A percentile compares a stretch with the other conserved stretches of the same genome.
These are phyloP conservation scores for Clarias laeviceps DNA, from an alignment of 2,797 vertebrate species.

Conservation along the genomic window DNA sequence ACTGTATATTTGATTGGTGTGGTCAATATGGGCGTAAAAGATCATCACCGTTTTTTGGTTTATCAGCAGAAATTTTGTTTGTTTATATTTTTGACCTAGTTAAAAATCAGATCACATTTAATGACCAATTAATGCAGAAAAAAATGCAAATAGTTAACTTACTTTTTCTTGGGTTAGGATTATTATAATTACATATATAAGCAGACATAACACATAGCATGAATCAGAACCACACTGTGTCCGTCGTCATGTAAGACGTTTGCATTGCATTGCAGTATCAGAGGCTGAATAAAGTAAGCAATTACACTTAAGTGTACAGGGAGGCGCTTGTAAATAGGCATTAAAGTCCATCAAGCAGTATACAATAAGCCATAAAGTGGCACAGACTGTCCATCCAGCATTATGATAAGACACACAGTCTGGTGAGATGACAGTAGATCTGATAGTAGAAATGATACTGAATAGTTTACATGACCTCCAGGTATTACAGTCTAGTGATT, in stretches of 20 bases:
- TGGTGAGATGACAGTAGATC: conserved; percentile 58
- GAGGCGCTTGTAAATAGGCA: conserved; percentile 66
- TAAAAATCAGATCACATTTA: too few relatives aligned
- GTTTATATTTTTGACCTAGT: too few relatives aligned
- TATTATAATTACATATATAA: conserved; percentile 75
- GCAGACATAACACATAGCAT: conserved; percentile 79
- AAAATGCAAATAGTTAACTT: too few relatives aligned
- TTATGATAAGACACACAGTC: conserved; percentile 62
- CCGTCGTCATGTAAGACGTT: conserved; percentile 71
- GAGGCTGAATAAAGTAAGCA: conserved; percentile 66
- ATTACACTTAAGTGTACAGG: conserved; percentile 51
- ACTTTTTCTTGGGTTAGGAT: background rate
- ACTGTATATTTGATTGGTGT: too few relatives aligned
- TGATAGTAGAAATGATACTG: conserved; percentile 61
- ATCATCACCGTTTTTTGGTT: too few relatives aligned
- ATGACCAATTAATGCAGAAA: too few relatives aligned
- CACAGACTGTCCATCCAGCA: conserved; percentile 70
- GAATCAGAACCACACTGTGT: conserved; percentile 70
- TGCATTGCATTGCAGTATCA: conserved; percentile 75
- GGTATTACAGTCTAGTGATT: conserved; percentile 53
- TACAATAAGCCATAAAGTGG: conserved; percentile 68
- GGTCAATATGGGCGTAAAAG: too few relatives aligned
- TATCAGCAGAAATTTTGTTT: too few relatives aligned
- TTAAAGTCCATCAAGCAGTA: conserved; percentile 64
- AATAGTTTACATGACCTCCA: conserved; percentile 48